Evolutionary conservation across 1,140 invertebrate genomes (phyloP).

Genomic region (Leptopilina clavipes): DNA sequence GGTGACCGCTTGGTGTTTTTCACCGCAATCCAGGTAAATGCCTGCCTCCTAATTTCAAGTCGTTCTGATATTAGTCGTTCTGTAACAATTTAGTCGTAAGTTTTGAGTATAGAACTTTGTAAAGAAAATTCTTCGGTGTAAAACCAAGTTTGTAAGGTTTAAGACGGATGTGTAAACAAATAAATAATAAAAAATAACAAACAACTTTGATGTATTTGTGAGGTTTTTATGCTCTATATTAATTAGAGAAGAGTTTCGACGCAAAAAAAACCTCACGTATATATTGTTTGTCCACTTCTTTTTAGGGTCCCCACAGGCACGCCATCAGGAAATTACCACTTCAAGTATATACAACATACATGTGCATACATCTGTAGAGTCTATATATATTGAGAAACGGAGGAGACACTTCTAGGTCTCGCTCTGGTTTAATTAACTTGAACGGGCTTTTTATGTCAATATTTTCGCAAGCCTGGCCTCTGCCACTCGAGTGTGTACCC

Average conservation of each 20-base stretch:
- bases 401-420: conserved; percentile 54
- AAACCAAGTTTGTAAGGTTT: too few species aligned
- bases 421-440: conserved; percentile 55
- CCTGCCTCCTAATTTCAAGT: too few species aligned
- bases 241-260: background rate
- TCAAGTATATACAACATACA: conserved; percentile 48
- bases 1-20: too few species aligned
- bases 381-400: conserved; percentile 37
- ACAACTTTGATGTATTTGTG: too few species aligned
- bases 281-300: background rate
- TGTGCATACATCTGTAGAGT: conserved; percentile 37
- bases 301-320: background rate
- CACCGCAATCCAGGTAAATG: too few species aligned
- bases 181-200: too few species aligned
- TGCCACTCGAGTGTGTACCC: conserved; percentile 20
- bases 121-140: too few species aligned
- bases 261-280: background rate
- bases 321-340: conserved; percentile 57
- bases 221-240: background rate
- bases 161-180: too few species aligned
- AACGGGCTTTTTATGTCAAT: conserved; percentile 52
- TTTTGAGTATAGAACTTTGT: too few species aligned
- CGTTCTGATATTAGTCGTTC: too few species aligned
- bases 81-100: too few species aligned
- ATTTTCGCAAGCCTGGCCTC: conserved; percentile 51